Evolutionary conservation across 2,888 invertebrate genomes (phyloP).

Genomic region (Germaria angustata): DNA sequence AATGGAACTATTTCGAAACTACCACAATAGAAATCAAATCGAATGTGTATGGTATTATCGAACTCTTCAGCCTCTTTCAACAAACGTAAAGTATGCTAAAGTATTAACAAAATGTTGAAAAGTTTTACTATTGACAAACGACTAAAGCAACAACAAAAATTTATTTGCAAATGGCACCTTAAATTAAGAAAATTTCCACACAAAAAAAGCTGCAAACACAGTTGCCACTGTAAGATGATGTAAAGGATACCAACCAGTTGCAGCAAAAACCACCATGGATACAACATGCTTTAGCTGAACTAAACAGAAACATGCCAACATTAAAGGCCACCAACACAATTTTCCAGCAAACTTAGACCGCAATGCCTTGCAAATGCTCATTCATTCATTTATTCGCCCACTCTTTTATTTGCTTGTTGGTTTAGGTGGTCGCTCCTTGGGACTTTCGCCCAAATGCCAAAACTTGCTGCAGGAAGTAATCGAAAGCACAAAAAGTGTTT

Average conservation of each 20-base stretch:
- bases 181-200: slow-evolving; percentile 5
- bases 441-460: slow-evolving; percentile 29
- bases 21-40: background rate
- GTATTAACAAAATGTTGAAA: background rate
- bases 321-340: slow-evolving; percentile 49
- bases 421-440: background rate
- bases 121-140: slow-evolving; percentile 42
- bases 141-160: slow-evolving; percentile 42
- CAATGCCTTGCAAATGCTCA: slow-evolving; percentile 44
- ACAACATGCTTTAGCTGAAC: slow-evolving; percentile 1
- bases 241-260: slow-evolving; percentile 7
- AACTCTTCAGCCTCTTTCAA: background rate
- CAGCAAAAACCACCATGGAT: background rate
- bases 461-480: slow-evolving; percentile 47
- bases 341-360: slow-evolving; percentile 39
- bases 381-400: background rate
- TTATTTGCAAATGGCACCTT: background rate
- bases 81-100: background rate
- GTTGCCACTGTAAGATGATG: slow-evolving; percentile 54
- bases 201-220: slow-evolving; percentile 51
- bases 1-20: too few species aligned
- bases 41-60: background rate
- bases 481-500: slow-evolving; percentile 33
- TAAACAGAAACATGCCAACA: background rate
- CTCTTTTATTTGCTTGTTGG: background rate